Percentiles rank a stretch among this genome's conserved stretches.
phyloP scores from a whole-genome alignment of 2,888 invertebrate species.

The Tetragonula carbonaria region DNA sequence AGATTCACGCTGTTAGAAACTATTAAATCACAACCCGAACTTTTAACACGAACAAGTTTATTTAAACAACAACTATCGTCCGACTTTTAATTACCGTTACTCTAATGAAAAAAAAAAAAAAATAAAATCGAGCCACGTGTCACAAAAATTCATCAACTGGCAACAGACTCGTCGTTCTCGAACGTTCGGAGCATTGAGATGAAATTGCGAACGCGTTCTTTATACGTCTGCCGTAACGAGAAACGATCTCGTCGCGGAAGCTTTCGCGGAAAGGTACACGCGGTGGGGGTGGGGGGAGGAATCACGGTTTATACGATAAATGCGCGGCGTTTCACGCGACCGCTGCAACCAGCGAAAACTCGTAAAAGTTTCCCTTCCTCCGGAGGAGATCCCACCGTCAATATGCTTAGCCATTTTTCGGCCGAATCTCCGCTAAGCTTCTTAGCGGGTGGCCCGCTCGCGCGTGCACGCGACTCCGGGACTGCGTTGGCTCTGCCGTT shows the following conservation, averaged over 20 bases:
- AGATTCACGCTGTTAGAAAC: no score
- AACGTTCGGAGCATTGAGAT: background rate
- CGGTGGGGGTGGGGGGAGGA: slow-evolving; percentile 33
- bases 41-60: no score
- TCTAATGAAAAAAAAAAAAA: no score
- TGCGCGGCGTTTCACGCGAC: slow-evolving; percentile 48
- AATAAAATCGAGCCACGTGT: no score
- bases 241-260: slow-evolving; percentile 26
- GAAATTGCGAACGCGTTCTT: background rate
- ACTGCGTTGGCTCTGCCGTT: background rate
- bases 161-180: background rate
- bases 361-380: slow-evolving; percentile 62
- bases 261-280: slow-evolving; percentile 28
- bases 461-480: slow-evolving; percentile 1
- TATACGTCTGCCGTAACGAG: background rate
- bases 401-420: slow-evolving; percentile 62
- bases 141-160: background rate
- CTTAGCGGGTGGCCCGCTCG: slow-evolving; percentile 26
- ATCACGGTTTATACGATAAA: slow-evolving; percentile 35
- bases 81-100: no score
- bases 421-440: slow-evolving; percentile 57
- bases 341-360: slow-evolving; percentile 19
- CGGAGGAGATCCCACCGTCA: slow-evolving; percentile 53
- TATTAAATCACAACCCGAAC: no score
- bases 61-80: no score